Evolutionary conservation across 2,113 vertebrate species (phyloP).

Genomic region (Otolemur garnettii): DNA sequence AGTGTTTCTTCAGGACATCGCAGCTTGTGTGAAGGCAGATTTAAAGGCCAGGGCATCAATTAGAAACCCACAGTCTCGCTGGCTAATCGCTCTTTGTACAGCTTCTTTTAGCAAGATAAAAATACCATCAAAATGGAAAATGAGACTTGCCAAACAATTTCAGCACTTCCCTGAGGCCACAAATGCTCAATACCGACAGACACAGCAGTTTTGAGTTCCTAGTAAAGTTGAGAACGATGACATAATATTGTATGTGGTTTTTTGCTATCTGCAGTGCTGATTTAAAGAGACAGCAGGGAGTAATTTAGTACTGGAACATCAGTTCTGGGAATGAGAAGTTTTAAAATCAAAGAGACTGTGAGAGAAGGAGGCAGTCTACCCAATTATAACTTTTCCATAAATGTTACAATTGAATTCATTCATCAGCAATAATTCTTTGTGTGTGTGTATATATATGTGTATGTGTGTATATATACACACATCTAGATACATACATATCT

Average conservation of each 20-base stretch:
- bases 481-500: no score
- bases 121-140: slow-evolving; percentile 70
- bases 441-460: fast-evolving
- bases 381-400: background rate
- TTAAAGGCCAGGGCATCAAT: slow-evolving; percentile 79
- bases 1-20: slow-evolving; percentile 76
- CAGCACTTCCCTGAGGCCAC: slow-evolving; percentile 2
- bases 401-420: background rate
- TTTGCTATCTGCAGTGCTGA: background rate
- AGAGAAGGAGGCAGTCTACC: background rate
- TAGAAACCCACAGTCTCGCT: slow-evolving; percentile 69
- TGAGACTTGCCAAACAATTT: slow-evolving; percentile 57
- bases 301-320: background rate
- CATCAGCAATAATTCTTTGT: background rate
- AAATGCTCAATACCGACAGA: background rate
- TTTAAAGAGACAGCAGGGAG: slow-evolving; percentile 17
- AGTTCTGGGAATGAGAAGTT: background rate
- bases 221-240: background rate
- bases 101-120: slow-evolving; percentile 67
- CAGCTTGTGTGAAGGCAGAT: slow-evolving; percentile 69
- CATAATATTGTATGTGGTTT: background rate
- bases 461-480: background rate
- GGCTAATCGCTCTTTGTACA: slow-evolving; percentile 62
- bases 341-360: background rate
- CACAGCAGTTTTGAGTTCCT: slow-evolving; percentile 42